These are phyloP conservation scores for Leuciscus waleckii DNA, from an alignment of 2,797 vertebrate species.

Conservation along the genomic window DNA sequence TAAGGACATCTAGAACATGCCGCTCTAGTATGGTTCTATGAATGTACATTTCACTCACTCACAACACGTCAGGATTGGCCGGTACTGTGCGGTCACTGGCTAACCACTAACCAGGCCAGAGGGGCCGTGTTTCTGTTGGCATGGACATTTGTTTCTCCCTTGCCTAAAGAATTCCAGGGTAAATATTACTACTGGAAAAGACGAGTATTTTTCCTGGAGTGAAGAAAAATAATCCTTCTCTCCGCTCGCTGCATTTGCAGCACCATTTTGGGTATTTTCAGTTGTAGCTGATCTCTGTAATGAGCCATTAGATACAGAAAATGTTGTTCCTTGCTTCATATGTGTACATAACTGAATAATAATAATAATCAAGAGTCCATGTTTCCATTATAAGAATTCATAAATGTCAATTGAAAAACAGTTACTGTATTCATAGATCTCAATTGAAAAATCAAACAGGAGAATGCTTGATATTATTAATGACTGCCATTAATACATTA, in stretches of 20 bases:
- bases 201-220: conserved; percentile 66
- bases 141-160: conserved; percentile 67
- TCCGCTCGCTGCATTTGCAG: conserved; percentile 67
- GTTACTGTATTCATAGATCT: conserved; percentile 26
- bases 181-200: conserved; percentile 79
- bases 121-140: conserved; percentile 77
- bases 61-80: conserved; percentile 59
- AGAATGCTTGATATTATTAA: conserved; percentile 30
- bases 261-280: conserved; percentile 65
- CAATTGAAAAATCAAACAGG: conserved; percentile 35
- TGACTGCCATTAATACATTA: conserved; percentile 45
- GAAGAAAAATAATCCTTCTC: conserved; percentile 70
- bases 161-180: conserved; percentile 76
- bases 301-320: conserved; percentile 58
- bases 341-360: conserved; percentile 35
- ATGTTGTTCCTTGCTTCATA: conserved; percentile 42
- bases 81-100: conserved; percentile 75
- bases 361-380: conserved; percentile 31
- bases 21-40: neutral
- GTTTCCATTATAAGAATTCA: conserved; percentile 19
- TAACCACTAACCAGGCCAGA: conserved; percentile 71
- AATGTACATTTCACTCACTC: conserved; percentile 59
- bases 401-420: conserved; percentile 9
- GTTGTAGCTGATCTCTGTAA: conserved; percentile 51
- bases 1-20: conserved; percentile 61